These are phyloP conservation scores for Plumapathes pennacea DNA, from an alignment of 92 coral and sea anemone genomes.

Conservation along the genomic window DNA sequence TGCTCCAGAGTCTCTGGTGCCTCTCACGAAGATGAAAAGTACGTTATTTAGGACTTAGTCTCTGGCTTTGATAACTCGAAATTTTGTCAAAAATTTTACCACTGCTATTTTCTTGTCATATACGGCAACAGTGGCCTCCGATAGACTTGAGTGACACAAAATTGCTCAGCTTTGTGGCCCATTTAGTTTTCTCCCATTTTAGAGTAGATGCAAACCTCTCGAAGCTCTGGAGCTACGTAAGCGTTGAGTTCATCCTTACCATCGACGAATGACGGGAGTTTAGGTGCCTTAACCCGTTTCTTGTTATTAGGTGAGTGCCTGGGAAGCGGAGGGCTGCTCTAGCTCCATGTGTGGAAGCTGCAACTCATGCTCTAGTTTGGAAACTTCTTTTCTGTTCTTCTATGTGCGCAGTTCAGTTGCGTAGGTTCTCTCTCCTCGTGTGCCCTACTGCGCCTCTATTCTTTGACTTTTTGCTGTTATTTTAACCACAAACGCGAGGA, in stretches of 20 bases:
- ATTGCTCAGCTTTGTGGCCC: slow-evolving; percentile 55
- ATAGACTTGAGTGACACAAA: slow-evolving; percentile 50
- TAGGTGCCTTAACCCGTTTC: slow-evolving; percentile 30
- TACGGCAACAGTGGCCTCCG: slow-evolving; percentile 28
- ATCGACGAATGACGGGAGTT: slow-evolving; percentile 55
- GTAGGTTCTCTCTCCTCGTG: too few species aligned
- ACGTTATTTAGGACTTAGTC: slow-evolving; percentile 29
- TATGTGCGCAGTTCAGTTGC: too few species aligned
- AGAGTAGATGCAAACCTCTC: slow-evolving; percentile 47
- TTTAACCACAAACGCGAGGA: too few species aligned
- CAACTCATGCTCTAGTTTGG: too few species aligned
- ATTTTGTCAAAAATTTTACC: slow-evolving; percentile 37
- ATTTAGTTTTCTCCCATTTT: slow-evolving; percentile 35
- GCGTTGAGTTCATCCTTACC: slow-evolving; percentile 52
- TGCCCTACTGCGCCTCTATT: too few species aligned
- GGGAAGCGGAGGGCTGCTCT: neutral
- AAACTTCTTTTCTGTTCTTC: too few species aligned
- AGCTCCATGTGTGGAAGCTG: too few species aligned
- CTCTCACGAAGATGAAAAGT: slow-evolving; percentile 40
- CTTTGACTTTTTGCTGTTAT: too few species aligned
- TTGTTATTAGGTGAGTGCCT: neutral
- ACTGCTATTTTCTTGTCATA: slow-evolving; percentile 43
- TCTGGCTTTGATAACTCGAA: slow-evolving; percentile 38
- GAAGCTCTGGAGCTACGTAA: slow-evolving; percentile 41
- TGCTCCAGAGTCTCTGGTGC: slow-evolving; percentile 22